These are phyloP conservation scores for Ascidia mentula DNA, from an alignment of 23 tunicate species.

Conservation along the genomic window DNA sequence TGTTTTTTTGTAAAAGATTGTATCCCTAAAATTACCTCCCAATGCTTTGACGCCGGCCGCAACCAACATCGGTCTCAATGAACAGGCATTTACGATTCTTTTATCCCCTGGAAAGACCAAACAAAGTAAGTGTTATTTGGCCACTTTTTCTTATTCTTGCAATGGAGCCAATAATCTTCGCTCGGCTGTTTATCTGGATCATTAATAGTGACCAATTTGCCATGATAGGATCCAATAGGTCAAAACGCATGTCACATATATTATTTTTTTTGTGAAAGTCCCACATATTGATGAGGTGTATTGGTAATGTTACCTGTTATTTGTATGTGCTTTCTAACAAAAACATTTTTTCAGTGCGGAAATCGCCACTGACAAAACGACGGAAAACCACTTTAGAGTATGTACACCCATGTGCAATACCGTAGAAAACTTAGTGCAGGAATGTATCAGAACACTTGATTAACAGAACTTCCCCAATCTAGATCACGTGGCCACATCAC, in stretches of 20 bases:
- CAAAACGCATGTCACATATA: no score
- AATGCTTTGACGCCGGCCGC: neutral
- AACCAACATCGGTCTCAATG: neutral
- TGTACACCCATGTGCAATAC: neutral
- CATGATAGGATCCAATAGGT: no score
- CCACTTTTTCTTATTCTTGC: no score
- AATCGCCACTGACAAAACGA: neutral
- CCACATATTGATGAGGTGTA: no score
- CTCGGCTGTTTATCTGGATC: no score
- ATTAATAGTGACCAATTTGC: no score
- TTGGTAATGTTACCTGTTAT: no score
- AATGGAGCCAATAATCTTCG: no score
- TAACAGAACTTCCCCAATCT: neutral
- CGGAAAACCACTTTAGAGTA: neutral
- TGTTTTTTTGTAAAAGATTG: neutral
- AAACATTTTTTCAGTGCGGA: neutral
- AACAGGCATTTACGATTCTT: neutral
- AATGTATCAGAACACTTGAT: neutral
- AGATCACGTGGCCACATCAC: neutral
- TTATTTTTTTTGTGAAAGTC: no score
- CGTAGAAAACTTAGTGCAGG: neutral
- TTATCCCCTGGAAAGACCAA: neutral
- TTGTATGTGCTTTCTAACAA: neutral
- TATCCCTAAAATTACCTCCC: neutral
- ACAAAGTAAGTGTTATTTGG: neutral